Conservation (phyloP, 1,140 invertebrate species). For the Leptestheria dahalacensis region DNA sequence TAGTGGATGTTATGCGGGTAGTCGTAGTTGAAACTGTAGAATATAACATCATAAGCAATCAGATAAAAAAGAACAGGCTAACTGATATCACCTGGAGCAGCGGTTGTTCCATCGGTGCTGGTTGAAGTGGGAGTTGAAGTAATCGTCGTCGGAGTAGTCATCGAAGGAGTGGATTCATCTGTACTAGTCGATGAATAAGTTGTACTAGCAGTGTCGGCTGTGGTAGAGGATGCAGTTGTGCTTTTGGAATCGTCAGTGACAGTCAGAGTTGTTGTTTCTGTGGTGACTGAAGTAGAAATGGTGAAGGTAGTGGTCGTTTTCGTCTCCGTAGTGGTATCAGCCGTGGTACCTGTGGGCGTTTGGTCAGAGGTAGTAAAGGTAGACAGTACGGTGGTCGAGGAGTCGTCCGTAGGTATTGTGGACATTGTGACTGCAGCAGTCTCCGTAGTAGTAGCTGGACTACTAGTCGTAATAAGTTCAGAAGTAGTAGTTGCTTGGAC, state of each 20-base stretch:
- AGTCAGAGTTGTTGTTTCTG: background rate
- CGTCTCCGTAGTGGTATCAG: background rate
- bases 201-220: background rate
- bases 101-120: background rate
- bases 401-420: background rate
- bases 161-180: too few species aligned
- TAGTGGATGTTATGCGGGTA: background rate
- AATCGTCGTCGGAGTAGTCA: background rate
- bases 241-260: too few species aligned
- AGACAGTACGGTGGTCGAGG: background rate
- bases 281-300: background rate
- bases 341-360: background rate
- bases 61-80: too few species aligned
- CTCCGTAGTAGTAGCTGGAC: background rate
- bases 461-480: too few species aligned
- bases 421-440: background rate
- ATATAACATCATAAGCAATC: too few species aligned
- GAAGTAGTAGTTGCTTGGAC: too few species aligned
- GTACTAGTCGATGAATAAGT: too few species aligned
- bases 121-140: background rate
- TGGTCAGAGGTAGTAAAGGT: background rate
- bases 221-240: background rate
- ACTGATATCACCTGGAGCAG: background rate
- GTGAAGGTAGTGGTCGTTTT: background rate
- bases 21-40: background rate